Conservation (phyloP, 2,888 invertebrate species). For the Eupithecia tripunctaria region DNA sequence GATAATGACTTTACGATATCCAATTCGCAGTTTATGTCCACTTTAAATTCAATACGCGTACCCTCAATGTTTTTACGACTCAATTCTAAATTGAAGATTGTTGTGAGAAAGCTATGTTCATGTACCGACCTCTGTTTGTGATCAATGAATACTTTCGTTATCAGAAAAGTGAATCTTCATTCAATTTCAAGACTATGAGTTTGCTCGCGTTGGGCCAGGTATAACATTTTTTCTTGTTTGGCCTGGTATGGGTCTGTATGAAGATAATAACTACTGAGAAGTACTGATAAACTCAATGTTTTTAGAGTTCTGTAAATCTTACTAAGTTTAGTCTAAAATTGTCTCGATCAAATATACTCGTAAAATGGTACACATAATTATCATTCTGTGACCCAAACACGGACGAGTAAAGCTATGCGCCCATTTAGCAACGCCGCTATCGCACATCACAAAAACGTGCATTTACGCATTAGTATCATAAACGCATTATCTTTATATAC, state of each 20-base stretch:
- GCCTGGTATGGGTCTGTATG: background rate
- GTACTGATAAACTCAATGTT: too few species aligned
- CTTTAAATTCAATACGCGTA: constrained; percentile 5
- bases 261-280: too few species aligned
- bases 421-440: too few species aligned
- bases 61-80: constrained; percentile 6
- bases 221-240: background rate
- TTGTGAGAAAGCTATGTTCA: background rate
- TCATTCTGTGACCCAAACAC: too few species aligned
- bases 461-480: too few species aligned
- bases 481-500: too few species aligned
- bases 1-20: background rate
- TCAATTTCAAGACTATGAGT: constrained; percentile 3
- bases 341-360: too few species aligned
- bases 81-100: background rate
- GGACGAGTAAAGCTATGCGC: too few species aligned
- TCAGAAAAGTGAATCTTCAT: constrained; percentile 13
- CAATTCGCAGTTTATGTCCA: background rate
- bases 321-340: too few species aligned
- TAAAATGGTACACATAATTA: too few species aligned
- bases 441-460: too few species aligned
- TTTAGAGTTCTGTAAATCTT: too few species aligned
- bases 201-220: background rate
- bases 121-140: background rate
- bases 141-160: background rate